Evolutionary conservation across 2,113 vertebrate species (phyloP).

Genomic region (Vanacampus margaritifer): DNA sequence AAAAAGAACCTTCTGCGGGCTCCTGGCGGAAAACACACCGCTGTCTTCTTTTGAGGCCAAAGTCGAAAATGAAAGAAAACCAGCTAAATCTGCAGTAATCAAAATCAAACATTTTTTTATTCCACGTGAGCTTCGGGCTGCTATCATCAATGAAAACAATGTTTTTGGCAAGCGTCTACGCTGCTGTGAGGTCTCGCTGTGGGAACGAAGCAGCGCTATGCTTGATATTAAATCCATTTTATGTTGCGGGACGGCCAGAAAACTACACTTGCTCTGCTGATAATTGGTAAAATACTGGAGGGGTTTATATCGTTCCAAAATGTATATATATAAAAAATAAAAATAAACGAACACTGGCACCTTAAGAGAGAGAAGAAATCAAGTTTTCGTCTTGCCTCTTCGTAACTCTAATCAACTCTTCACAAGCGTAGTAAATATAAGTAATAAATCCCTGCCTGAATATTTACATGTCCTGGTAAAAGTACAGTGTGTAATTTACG

Average conservation of each 20-base stretch:
- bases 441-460: background rate
- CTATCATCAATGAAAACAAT: background rate
- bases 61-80: background rate
- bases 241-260: conserved; percentile 44
- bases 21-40: background rate
- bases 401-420: conserved; percentile 44
- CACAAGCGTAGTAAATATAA: background rate
- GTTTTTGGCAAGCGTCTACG: background rate
- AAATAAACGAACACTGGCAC: conserved; percentile 3
- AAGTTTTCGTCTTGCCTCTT: conserved; percentile 28
- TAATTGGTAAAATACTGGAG: conserved; percentile 56
- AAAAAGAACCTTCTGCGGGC: background rate
- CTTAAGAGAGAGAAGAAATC: conserved; percentile 7
- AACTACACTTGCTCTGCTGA: conserved; percentile 48
- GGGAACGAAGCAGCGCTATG: conserved; percentile 7
- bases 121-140: background rate
- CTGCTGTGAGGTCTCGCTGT: background rate
- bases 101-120: background rate
- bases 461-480: too few relatives aligned
- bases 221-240: conserved; percentile 63
- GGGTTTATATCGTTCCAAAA: conserved; percentile 48
- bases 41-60: background rate
- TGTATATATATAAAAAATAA: conserved; percentile 5
- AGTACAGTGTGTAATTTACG: too few relatives aligned
- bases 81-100: background rate